phyloP scores from a whole-genome alignment of 2,113 vertebrate species.

The Reinhardtius hippoglossoides region DNA sequence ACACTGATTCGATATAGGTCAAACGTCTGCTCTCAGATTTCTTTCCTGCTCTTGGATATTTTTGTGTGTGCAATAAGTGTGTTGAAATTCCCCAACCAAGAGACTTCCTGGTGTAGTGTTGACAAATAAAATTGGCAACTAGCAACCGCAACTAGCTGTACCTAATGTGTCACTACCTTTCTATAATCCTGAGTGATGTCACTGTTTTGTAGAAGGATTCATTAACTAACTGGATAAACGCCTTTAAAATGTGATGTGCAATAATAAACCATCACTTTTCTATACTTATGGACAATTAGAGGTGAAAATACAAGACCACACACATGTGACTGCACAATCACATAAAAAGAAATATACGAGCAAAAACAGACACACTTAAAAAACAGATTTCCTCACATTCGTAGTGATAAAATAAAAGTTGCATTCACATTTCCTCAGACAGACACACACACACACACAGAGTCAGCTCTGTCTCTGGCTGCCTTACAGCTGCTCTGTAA shows the following conservation, averaged over 20 bases:
- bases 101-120: too few species aligned
- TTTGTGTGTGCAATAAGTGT: too few species aligned
- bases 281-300: not conserved
- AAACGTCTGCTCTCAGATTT: too few species aligned
- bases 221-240: too few species aligned
- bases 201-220: too few species aligned
- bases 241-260: not conserved
- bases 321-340: not conserved
- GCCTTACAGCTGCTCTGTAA: slow-evolving; percentile 51
- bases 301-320: not conserved
- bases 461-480: slow-evolving; percentile 31
- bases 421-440: slow-evolving; percentile 12
- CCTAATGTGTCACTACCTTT: not conserved
- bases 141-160: too few species aligned
- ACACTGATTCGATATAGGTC: too few species aligned
- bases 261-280: not conserved
- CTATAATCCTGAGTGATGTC: too few species aligned
- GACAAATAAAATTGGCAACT: too few species aligned
- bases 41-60: too few species aligned
- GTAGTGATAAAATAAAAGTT: slow-evolving; percentile 8
- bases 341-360: not conserved
- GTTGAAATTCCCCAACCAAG: too few species aligned
- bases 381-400: not conserved
- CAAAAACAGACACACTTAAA: not conserved
- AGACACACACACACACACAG: slow-evolving; percentile 29